Percentiles rank a stretch among this genome's conserved stretches.
phyloP scores from a whole-genome alignment of 1,140 invertebrate genomes.

The Dryas iulia region DNA sequence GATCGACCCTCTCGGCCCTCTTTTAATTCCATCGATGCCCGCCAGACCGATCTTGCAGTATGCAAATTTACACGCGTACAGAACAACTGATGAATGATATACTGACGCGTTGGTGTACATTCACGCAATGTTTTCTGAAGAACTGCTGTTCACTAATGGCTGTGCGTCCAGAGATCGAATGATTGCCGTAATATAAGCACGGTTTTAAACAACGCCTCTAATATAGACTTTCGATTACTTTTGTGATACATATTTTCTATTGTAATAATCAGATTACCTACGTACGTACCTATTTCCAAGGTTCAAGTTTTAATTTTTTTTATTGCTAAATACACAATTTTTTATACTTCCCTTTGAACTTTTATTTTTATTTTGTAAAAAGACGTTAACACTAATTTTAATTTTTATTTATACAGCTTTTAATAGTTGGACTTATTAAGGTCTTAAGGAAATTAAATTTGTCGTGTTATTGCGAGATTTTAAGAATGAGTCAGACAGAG shows the following conservation, averaged over 20 bases:
- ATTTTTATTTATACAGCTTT: background rate
- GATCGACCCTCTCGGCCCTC: slow-evolving; percentile 64
- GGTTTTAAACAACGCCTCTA: background rate
- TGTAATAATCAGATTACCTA: background rate
- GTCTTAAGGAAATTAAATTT: background rate
- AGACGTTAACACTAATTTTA: background rate
- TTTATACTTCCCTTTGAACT: background rate
- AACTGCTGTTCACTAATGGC: slow-evolving; percentile 29
- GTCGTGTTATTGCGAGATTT: background rate
- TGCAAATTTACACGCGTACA: slow-evolving; percentile 67
- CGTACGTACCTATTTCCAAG: background rate
- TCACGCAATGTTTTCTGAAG: slow-evolving; percentile 32
- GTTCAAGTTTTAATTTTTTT: too few relatives aligned
- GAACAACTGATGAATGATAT: slow-evolving; percentile 68
- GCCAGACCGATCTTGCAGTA: slow-evolving; percentile 52
- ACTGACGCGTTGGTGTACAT: slow-evolving; percentile 42
- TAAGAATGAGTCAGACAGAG: background rate
- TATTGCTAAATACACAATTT: background rate
- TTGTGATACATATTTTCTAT: slow-evolving; percentile 2
- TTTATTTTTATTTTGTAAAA: background rate
- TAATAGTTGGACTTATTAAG: background rate
- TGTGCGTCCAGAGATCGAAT: slow-evolving; percentile 37
- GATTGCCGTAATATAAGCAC: slow-evolving; percentile 33
- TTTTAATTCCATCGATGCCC: slow-evolving; percentile 66
- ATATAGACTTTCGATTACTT: too few relatives aligned